Evolutionary conservation across 1,140 invertebrate species (phyloP), one percentile per base, ranked within the genome.

Genomic region (Pachypsylla venusta): DNA sequence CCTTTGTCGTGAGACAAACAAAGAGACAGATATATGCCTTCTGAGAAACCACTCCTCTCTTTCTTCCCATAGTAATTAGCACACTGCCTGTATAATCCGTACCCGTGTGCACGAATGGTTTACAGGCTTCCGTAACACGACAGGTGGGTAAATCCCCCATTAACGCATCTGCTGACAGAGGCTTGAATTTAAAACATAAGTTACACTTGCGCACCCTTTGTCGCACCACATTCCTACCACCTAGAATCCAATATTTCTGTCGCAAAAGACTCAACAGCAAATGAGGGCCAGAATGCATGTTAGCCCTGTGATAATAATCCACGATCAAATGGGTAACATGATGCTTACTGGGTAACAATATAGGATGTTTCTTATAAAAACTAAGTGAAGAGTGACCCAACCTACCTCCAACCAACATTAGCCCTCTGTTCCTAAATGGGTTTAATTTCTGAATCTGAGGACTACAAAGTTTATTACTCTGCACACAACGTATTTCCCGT

Each of bases 11-110:
- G 16, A 74, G 68, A 58, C 72, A 76, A 3, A 74, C 68, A 60
- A 75, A 76, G 10, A 76, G 2, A 19, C 63, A 67, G 7, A 74
- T 54, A 60, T 74, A 76, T 1, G 62, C 64, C 57, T 76, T 76
- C 7, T 61, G 22, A 14, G 40, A 58, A 3, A 60, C 62, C 19
- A 57, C 57, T 20, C 65, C 64, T 24, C 67, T 59, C 14, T 61
- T 35, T 19, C 60, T 62, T 30, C 60, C 55, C 10, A 56, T 57
- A 64, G 66, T 72, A 5, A 73, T 64, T 1, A 61, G 19, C 22
- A 76, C 67, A 0, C 72, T 73, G 0, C 73, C 73, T 3, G 66
- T 66, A 57, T 68, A 73, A 61, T 75, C 73, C 0, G 72, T 60
- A 7, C 72, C 74, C 25, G 59, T 59, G 25, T 64, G 56, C 25